Evolutionary conservation across 2,797 vertebrate species (phyloP).

Genomic region (Pelodytes ibericus): DNA sequence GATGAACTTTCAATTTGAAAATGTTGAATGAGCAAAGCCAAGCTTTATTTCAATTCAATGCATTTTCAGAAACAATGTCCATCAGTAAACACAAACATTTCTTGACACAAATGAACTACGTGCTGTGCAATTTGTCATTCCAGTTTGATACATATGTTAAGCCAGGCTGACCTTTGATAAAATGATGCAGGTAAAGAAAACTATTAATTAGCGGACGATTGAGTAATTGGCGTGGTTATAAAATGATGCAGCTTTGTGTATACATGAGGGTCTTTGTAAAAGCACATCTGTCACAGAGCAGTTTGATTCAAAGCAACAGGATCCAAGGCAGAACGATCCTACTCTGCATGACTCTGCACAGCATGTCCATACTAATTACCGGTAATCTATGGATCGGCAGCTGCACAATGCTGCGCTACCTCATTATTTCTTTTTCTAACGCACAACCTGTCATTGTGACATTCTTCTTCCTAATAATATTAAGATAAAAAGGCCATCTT

Average conservation of each 20-base stretch:
- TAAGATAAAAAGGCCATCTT: background rate
- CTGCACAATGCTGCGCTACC: constrained; percentile 9
- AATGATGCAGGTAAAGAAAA: background rate
- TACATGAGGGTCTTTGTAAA: constrained; percentile 7
- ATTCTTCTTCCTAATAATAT: background rate
- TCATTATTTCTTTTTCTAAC: constrained; percentile 36
- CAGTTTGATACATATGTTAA: background rate
- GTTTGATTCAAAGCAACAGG: constrained; percentile 19
- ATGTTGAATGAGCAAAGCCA: too few relatives aligned
- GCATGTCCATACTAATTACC: constrained; percentile 38
- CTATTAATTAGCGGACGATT: background rate
- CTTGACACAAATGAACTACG: background rate
- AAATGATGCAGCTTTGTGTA: constrained; percentile 3
- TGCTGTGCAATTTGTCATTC: background rate
- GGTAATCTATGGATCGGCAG: constrained; percentile 37
- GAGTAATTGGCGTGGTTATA: constrained; percentile 39
- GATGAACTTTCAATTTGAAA: too few relatives aligned
- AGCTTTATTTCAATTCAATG: too few relatives aligned
- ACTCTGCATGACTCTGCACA: background rate
- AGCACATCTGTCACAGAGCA: constrained; percentile 20
- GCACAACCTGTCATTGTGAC: constrained; percentile 2
- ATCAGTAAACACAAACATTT: background rate
- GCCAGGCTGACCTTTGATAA: background rate
- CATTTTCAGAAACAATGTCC: too few relatives aligned
- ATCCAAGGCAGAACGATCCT: constrained; percentile 6